phyloP scores from a whole-genome alignment of 2,888 invertebrate species.

The Cacoxenus indagator region DNA sequence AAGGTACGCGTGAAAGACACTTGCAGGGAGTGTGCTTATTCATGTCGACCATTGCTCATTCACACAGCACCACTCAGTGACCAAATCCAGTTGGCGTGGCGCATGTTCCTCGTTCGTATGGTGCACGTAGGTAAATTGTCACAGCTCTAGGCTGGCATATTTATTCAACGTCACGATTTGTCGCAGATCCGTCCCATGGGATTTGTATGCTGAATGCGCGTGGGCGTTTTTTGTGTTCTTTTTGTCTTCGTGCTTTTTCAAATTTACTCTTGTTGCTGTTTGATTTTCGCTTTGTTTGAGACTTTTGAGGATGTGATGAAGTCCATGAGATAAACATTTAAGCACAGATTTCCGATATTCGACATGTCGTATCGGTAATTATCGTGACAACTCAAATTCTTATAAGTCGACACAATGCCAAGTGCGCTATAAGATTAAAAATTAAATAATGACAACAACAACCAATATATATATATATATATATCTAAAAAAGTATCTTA shows the following conservation, averaged over 20 bases:
- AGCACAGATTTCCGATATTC: background rate
- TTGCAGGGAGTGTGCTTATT: background rate
- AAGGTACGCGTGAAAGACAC: background rate
- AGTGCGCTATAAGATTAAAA: background rate
- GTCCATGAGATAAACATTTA: constrained; percentile 1
- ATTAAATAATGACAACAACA: background rate
- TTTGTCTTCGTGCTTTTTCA: background rate
- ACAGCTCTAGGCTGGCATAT: background rate
- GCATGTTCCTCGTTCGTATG: too few species aligned
- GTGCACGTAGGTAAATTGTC: background rate
- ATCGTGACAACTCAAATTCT: background rate
- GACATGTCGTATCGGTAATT: too few species aligned
- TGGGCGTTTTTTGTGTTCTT: background rate
- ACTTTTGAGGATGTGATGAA: background rate
- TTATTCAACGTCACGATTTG: constrained; percentile 13
- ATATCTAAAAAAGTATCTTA: background rate
- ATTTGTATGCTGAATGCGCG: background rate
- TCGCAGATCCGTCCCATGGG: too few species aligned
- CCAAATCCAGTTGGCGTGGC: too few species aligned
- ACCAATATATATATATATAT: background rate
- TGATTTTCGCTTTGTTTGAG: background rate
- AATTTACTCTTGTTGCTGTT: background rate
- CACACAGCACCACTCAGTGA: background rate
- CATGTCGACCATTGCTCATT: background rate
- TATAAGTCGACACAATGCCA: background rate